These are phyloP conservation scores for Hypocryptadius cinnamomeus DNA, from an alignment of 2,113 vertebrate species.

Conservation along the genomic window DNA sequence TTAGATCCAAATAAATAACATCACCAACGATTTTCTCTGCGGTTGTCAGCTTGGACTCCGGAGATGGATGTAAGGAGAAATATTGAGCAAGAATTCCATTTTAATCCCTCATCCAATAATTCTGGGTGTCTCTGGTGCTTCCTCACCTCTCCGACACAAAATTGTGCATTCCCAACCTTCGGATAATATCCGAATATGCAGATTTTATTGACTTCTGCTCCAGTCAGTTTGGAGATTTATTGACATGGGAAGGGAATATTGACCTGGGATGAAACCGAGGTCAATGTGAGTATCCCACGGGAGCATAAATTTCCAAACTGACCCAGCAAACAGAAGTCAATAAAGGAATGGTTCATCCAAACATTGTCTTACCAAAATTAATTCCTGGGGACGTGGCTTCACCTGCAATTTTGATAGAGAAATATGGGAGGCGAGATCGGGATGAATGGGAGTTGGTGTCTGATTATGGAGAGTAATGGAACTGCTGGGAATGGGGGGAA, in stretches of 20 bases:
- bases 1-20: not conserved
- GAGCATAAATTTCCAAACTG: slow-evolving; percentile 57
- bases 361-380: slow-evolving; percentile 69
- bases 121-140: not conserved
- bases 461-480: slow-evolving; percentile 52
- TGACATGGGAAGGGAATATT: slow-evolving; percentile 57
- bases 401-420: slow-evolving; percentile 42
- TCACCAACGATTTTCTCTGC: not conserved
- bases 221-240: slow-evolving; percentile 61
- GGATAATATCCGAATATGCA: slow-evolving; percentile 49
- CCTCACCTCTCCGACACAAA: not conserved
- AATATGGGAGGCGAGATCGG: slow-evolving; percentile 27
- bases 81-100: slow-evolving; percentile 31
- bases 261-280: slow-evolving; percentile 61
- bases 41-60: not conserved
- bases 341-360: slow-evolving; percentile 65
- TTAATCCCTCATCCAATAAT: slow-evolving; percentile 8
- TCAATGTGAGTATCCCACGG: slow-evolving; percentile 39
- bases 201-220: slow-evolving; percentile 55
- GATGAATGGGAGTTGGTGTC: slow-evolving; percentile 11
- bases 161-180: not conserved
- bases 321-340: slow-evolving; percentile 56
- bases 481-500: not conserved
- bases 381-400: slow-evolving; percentile 47
- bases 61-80: slow-evolving; percentile 3